Base-by-base conservation (phyloP, 2,797 vertebrate genomes). In the Thripadectes ignobilis region DNA sequence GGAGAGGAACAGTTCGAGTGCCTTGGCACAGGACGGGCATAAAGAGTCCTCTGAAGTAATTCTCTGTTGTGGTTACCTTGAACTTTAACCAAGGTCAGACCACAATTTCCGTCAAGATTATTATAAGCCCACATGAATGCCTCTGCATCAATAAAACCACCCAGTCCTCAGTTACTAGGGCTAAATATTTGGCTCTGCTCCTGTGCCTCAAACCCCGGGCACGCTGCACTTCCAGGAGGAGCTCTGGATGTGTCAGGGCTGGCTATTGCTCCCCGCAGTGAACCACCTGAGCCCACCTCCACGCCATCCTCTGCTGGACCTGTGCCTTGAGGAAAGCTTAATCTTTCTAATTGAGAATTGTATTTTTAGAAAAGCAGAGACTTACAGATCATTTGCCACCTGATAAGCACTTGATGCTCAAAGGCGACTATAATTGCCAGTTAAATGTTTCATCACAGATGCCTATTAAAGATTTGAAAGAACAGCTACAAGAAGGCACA, bases 111-210 rank as follows among this genome's bases (percentile, higher is more conserved):
- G 8, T 66, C 52, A 41, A 8, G 41, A 58, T 79, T 38, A 41
- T 76, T 91, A 15, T 29, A 74, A 95, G 55, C 91, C 91, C 89
- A 95, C 95, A 90, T 73, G 51, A 95, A 94, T 62, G 85, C 20
- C 51, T 93, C 68, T 26, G 9, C 77, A 54, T 61, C 89, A 92
- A 85, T 95, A 91, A 95, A 96, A 83, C 41, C 77, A 24, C 58
- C n/a, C 62, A 91, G 10, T 6, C 51, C 54, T n/a, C 88, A 51
- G 76, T 88, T 78, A 85, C 24, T 71, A 39, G n/a, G 75, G 83
- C 65, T 57, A 58, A 75, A 85, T 78, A 74, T 48, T 87, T 82
- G 67, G 73, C 85, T 91, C 57, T 74, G 34, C 72, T 93, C 61
- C 87, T 88, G 1, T 38, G 41, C 85, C 79, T 95, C 82, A 65